Evolutionary conservation across 2,113 vertebrate species (phyloP), one percentile per base, ranked within the genome.

Genomic region (Oreochromis spilurus): DNA sequence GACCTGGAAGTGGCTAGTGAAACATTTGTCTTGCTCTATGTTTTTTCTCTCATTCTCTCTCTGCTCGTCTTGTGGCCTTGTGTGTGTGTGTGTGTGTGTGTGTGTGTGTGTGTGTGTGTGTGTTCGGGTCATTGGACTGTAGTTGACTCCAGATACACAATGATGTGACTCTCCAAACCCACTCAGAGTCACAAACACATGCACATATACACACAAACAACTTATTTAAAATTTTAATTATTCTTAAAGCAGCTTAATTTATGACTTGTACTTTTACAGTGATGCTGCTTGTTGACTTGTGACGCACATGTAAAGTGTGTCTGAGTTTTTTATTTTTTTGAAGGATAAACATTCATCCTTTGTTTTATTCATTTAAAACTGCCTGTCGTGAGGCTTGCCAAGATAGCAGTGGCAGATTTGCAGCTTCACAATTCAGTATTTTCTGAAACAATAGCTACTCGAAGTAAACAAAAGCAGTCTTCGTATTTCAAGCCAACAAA

Each of bases 1-100:
- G 84, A 93, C 91, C 87, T 94, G 90, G 90, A 95, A 94, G 87
- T 94, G 93, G 83, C 92, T 88, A 89, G 83, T 38, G 58, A 87
- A 87, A 91, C 91, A 85, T 86, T 79, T 43, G 77, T 91, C 92
- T 79, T 54, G 80, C 91, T 92, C 92, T 91, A 40, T 70, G 50
- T 55, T 67, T 78, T 85, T 85, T 57, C 79, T 19, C 58, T 87
- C 65, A 13, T 53, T 87, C 17, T 72, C 54, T 78, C 57, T 81
- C 60, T n/a, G 6, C 8, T 43, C 5, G 58, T 82, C 38, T 87
- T 87, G 10, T 10, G 62, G 82, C 54, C 24, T 43, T 82, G 70
- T 91, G 81, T 83, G 87, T 80, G 84, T 83, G 40, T 34, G 31
- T 9, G 16, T 52, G 17, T 52, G 4, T 81, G 80, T 83, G 45